These are phyloP conservation scores for Serripes groenlandicus DNA, from an alignment of 2,888 invertebrate genomes.

Conservation along the genomic window DNA sequence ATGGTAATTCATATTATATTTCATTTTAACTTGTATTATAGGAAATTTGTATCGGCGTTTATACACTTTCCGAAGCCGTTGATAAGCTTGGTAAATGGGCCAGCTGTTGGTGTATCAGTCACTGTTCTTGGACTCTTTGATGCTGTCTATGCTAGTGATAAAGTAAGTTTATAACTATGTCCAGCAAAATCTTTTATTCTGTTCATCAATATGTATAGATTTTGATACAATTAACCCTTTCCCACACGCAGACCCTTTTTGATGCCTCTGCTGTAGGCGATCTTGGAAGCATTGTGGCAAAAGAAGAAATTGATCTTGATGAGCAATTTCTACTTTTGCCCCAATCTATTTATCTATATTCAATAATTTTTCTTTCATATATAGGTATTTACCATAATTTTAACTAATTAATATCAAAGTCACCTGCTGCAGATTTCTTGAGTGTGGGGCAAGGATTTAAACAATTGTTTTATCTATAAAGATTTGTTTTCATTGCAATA, in stretches of 20 bases:
- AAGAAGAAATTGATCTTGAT: neutral
- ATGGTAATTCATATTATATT: neutral
- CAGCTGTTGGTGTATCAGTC: conserved; percentile 95
- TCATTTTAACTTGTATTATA: conserved; percentile 83
- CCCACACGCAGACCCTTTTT: neutral
- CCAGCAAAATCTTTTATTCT: neutral
- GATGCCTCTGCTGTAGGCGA: neutral
- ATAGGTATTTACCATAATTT: too few relatives aligned
- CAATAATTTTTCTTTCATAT: too few relatives aligned
- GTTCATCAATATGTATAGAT: neutral
- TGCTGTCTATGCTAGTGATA: conserved; percentile 93
- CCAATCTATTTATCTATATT: too few relatives aligned
- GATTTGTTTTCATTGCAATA: too few relatives aligned
- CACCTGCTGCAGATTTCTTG: too few relatives aligned
- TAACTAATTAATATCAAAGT: too few relatives aligned
- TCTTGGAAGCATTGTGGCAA: neutral
- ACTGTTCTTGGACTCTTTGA: conserved; percentile 95
- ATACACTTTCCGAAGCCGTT: conserved; percentile 96
- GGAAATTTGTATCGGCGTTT: conserved; percentile 91
- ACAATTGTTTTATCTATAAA: too few relatives aligned
- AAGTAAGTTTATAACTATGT: conserved; percentile 87
- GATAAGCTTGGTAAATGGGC: conserved; percentile 96
- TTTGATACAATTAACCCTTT: neutral
- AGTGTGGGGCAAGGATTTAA: too few relatives aligned
- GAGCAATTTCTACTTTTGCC: neutral